Evolutionary conservation across 2,113 vertebrate genomes (phyloP).

Genomic region (Penelope pileata): DNA sequence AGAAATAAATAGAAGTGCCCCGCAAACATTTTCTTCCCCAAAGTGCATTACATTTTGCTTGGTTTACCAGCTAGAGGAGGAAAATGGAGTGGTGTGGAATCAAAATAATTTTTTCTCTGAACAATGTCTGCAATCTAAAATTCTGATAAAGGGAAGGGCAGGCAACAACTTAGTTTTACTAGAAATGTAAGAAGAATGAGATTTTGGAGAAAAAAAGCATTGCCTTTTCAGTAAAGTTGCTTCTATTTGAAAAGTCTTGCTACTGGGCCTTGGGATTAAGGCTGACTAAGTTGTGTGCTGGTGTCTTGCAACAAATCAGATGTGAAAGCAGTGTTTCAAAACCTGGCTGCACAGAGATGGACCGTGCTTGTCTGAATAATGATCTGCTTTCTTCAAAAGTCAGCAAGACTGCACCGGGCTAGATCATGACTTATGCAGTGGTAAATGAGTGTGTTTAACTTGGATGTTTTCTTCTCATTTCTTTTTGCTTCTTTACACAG

Average conservation of each 20-base stretch:
- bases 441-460: not conserved
- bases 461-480: not conserved
- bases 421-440: not conserved
- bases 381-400: not conserved
- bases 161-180: not conserved
- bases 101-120: too few relatives aligned
- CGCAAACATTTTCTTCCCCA: not conserved
- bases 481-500: conserved; percentile 74
- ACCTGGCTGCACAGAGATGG: not conserved
- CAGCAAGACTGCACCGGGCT: not conserved
- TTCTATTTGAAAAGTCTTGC: not conserved
- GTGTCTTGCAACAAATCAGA: conserved; percentile 45
- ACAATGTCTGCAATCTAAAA: too few relatives aligned
- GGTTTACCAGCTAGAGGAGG: not conserved
- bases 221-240: not conserved
- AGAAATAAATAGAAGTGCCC: fast-evolving
- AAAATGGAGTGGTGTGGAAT: not conserved
- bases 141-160: not conserved
- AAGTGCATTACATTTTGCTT: not conserved
- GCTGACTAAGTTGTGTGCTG: not conserved
- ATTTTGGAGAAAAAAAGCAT: not conserved
- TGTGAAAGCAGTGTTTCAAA: conserved; percentile 2
- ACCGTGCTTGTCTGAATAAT: not conserved
- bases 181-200: not conserved
- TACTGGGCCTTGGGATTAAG: not conserved